These are phyloP conservation scores for Lagenorhynchus albirostris DNA, from an alignment of 2,113 vertebrate species.

Conservation along the genomic window DNA sequence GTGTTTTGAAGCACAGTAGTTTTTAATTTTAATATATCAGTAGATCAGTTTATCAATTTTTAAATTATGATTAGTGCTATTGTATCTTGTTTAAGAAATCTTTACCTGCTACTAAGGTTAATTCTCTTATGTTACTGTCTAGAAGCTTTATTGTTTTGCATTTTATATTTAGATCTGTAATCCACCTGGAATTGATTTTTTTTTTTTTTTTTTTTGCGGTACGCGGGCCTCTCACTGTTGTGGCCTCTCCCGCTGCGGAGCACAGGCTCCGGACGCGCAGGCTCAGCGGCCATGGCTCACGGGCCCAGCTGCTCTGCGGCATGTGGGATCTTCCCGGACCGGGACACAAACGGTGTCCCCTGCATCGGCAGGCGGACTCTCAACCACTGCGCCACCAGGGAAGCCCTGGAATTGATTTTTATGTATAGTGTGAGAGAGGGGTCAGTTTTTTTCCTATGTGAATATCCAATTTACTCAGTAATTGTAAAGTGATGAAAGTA, in stretches of 20 bases:
- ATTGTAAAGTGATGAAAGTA: neutral
- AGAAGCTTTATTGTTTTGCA: neutral
- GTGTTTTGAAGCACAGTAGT: neutral
- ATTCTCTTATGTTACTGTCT: neutral
- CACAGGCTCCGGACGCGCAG: too few relatives aligned
- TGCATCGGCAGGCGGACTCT: too few relatives aligned
- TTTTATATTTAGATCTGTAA: conserved; percentile 5
- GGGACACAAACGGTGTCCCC: too few relatives aligned
- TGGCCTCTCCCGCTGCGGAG: too few relatives aligned
- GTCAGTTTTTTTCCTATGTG: neutral
- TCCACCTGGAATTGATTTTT: neutral
- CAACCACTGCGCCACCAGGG: too few relatives aligned
- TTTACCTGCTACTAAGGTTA: neutral
- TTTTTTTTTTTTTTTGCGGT: too few relatives aligned
- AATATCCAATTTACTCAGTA: neutral
- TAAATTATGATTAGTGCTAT: neutral
- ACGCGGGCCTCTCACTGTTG: too few relatives aligned
- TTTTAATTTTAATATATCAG: conserved; percentile 36
- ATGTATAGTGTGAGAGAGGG: neutral
- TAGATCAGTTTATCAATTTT: neutral
- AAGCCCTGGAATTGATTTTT: conserved; percentile 12
- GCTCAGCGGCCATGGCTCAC: too few relatives aligned
- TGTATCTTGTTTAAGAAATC: conserved; percentile 18
- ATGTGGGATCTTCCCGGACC: too few relatives aligned
- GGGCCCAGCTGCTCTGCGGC: too few relatives aligned